phyloP scores from a whole-genome alignment of 2,888 invertebrate genomes.

The Acheta domesticus region DNA sequence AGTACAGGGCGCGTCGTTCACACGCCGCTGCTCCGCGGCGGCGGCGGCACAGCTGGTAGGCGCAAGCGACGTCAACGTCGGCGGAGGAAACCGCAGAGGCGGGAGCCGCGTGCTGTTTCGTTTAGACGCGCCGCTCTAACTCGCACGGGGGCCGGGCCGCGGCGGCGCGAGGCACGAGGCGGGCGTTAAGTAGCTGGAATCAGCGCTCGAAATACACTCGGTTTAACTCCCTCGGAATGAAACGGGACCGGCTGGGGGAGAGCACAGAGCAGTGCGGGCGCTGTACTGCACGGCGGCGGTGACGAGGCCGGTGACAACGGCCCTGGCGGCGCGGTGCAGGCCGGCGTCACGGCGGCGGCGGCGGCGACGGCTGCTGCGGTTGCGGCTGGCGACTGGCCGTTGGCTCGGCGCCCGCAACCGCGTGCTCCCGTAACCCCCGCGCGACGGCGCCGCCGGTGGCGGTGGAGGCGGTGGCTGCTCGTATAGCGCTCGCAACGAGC shows the following conservation, averaged over 20 bases:
- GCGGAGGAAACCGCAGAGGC: neutral
- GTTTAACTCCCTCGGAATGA: no score
- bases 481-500: no score
- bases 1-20: neutral
- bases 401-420: no score
- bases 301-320: neutral
- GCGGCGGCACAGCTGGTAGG: neutral
- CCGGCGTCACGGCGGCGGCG: neutral
- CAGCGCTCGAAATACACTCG: neutral
- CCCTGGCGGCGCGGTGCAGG: neutral
- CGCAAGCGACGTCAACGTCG: neutral
- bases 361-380: no score
- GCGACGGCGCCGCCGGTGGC: no score
- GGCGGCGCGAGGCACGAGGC: neutral
- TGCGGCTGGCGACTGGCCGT: no score
- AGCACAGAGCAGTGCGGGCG: neutral
- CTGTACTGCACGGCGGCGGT: neutral
- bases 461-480: no score
- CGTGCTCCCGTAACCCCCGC: no score
- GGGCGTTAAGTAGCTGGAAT: neutral
- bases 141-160: no score
- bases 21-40: neutral
- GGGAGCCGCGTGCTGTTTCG: neutral
- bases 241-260: no score
- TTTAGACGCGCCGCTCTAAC: neutral